Conservation (phyloP, 2,113 vertebrate genomes). For the Plecturocebus donacophilus region DNA sequence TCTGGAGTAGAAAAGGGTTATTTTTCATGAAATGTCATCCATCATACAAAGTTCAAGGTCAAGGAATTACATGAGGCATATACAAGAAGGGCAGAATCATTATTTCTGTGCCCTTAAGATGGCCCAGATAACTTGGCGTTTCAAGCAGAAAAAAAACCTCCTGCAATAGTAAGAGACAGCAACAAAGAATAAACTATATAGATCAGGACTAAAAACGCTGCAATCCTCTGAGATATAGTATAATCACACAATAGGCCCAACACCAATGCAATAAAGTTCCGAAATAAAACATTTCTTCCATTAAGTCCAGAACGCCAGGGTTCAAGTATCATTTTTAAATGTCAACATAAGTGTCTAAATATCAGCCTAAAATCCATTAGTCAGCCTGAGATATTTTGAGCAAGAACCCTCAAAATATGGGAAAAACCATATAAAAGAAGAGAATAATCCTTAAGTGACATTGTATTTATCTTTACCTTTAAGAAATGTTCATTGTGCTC, state of each 20-base stretch:
- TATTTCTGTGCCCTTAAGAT: neutral
- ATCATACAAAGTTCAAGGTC: neutral
- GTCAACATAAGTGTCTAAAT: neutral
- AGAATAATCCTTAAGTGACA: slow-evolving; percentile 63
- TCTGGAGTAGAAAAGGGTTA: neutral
- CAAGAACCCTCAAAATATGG: neutral
- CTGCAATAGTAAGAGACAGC: neutral
- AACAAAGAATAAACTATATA: neutral
- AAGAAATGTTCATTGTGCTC: slow-evolving; percentile 16
- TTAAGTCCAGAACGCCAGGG: neutral
- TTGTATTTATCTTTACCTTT: neutral
- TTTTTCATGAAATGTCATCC: neutral
- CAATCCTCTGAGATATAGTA: accelerated
- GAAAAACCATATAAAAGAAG: slow-evolving; percentile 2
- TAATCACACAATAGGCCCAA: neutral
- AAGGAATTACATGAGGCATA: neutral
- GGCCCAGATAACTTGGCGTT: neutral
- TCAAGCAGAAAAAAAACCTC: neutral
- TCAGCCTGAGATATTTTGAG: neutral
- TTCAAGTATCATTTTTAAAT: neutral
- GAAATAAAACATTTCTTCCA: neutral
- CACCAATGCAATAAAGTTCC: neutral
- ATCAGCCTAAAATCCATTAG: neutral
- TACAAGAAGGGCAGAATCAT: neutral
- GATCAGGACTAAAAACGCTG: neutral